Conservation (phyloP, 2,797 vertebrate species). For the Lithobates pipiens region DNA sequence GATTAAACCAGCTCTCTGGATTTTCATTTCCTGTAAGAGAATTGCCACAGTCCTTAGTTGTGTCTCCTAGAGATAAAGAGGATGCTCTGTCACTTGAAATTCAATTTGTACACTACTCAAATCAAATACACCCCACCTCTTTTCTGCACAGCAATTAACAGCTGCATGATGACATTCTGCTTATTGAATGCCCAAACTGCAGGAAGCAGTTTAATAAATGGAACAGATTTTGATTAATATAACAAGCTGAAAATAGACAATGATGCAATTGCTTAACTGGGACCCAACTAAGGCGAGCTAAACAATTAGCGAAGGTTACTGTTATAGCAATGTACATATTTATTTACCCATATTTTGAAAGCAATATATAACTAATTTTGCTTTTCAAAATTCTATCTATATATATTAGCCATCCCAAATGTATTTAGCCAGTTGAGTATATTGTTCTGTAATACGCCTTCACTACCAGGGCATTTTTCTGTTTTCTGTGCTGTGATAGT, state of each 20-base stretch:
- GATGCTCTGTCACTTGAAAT: slow-evolving; percentile 79
- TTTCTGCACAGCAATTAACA: slow-evolving; percentile 71
- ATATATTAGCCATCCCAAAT: too few relatives aligned
- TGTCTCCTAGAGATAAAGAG: slow-evolving; percentile 78
- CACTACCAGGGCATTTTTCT: too few relatives aligned
- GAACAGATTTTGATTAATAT: slow-evolving; percentile 78
- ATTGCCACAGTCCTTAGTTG: slow-evolving; percentile 69
- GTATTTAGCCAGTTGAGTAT: too few relatives aligned
- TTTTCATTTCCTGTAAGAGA: slow-evolving; percentile 76
- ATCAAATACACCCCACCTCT: slow-evolving; percentile 69
- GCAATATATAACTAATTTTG: background rate
- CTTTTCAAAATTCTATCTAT: background rate
- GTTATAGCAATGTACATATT: background rate
- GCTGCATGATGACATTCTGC: slow-evolving; percentile 72
- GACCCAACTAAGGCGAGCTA: background rate
- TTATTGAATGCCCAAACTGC: slow-evolving; percentile 74
- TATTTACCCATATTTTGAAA: background rate
- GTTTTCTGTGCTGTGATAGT: too few relatives aligned
- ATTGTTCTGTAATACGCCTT: too few relatives aligned
- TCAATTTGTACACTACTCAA: slow-evolving; percentile 76
- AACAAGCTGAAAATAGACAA: slow-evolving; percentile 76
- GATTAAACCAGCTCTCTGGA: slow-evolving; percentile 69
- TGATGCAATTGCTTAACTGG: slow-evolving; percentile 71
- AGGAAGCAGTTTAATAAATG: slow-evolving; percentile 77
- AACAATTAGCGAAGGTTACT: background rate